Evolutionary conservation across 2,113 vertebrate genomes (phyloP).

Genomic region (Corvus hawaiiensis): DNA sequence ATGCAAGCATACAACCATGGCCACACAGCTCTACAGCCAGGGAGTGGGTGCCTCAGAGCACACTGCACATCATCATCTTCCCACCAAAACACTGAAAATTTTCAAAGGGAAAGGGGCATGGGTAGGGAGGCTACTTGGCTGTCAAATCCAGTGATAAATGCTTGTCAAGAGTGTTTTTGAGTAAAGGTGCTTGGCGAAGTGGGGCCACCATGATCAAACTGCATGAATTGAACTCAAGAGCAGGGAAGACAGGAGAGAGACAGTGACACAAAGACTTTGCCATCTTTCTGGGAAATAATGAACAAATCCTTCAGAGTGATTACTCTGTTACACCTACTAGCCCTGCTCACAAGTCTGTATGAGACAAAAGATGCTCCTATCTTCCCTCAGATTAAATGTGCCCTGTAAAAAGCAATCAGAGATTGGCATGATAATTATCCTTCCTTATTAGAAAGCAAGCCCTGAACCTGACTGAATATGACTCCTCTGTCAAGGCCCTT

Average conservation of each 20-base stretch:
- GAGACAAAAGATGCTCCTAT: background rate
- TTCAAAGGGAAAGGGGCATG: background rate
- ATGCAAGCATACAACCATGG: background rate
- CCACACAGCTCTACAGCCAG: background rate
- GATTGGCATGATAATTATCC: slow-evolving; percentile 12
- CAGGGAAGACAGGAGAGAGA: background rate
- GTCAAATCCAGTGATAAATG: background rate
- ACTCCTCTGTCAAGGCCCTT: background rate
- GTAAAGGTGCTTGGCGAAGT: background rate
- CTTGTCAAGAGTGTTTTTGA: background rate
- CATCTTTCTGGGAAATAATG: slow-evolving; percentile 1
- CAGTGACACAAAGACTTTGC: background rate
- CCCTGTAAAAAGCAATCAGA: background rate
- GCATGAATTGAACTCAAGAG: background rate
- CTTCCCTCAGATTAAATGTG: background rate
- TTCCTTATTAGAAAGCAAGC: background rate
- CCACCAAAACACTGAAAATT: background rate
- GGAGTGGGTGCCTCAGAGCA: background rate
- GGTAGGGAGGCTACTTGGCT: background rate
- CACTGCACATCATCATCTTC: background rate
- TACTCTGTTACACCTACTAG: background rate
- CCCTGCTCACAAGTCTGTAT: background rate
- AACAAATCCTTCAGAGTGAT: background rate
- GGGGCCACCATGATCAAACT: background rate
- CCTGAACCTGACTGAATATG: background rate